Evolutionary conservation across 2,113 vertebrate genomes (phyloP).

Genomic region (Crotalus tigris): DNA sequence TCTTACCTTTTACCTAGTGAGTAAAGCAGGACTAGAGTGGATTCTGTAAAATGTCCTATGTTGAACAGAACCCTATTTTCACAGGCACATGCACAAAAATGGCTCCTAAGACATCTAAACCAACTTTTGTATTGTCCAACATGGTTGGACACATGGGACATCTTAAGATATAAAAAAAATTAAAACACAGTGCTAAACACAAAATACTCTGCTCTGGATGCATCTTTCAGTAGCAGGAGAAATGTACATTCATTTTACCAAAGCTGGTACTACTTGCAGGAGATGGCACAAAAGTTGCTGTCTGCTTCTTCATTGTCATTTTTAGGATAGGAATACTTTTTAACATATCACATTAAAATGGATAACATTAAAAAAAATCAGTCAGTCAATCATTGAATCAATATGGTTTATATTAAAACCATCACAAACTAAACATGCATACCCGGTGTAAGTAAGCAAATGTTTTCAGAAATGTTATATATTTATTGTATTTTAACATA

Average conservation of each 20-base stretch:
- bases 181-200: neutral
- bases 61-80: neutral
- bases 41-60: neutral
- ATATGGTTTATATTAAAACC: neutral
- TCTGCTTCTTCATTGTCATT: neutral
- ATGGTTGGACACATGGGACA: neutral
- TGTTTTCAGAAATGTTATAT: neutral
- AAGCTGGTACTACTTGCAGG: neutral
- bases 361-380: neutral
- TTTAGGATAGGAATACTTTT: neutral
- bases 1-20: neutral
- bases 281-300: neutral
- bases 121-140: neutral
- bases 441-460: neutral
- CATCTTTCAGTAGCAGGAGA: neutral
- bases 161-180: neutral
- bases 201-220: neutral
- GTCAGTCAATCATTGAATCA: neutral
- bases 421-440: neutral
- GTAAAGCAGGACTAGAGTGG: neutral
- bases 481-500: neutral
- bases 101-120: neutral
- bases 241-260: neutral
- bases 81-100: neutral
- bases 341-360: neutral